Base-by-base conservation (phyloP, 1,140 invertebrate species). In the Anthonomus grandis region DNA sequence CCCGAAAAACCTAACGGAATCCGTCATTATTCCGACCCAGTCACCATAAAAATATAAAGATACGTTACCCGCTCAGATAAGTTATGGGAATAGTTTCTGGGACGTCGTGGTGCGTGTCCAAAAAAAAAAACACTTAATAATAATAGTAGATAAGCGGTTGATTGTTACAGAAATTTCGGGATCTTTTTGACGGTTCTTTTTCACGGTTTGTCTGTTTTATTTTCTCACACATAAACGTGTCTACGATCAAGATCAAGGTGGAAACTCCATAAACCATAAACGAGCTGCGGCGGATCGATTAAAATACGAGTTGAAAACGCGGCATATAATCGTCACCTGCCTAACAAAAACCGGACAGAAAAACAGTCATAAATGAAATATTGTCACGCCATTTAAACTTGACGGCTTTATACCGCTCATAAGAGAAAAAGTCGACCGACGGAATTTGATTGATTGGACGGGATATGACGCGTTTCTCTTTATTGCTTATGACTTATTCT, bases 401-500 rank as follows among this genome's bases (percentile, higher is more conserved):
- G 27, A 54, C 34, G 39, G 41, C 41, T 44, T 15, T 27, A 51
- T 39, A 21, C n/a, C n/a, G n/a, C n/a, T n/a, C n/a, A 25, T n/a
- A 38, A 38, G 17, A 36, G 42, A 46, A 54, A 45, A 45, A 45
- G 25, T 37, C 24, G 25, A 19, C 24, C 24, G 21, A n/a, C 4
- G 25, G 52, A 31, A 54, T 54, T 54, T 54, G 52, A 54, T 54
- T 54, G 52, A 53, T 53, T 44, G 42, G 17, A 23, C 24, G 42
- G 27, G 18, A 42, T 46, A 46, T 46, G 41, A 54, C 13, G 41
- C 41, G 37, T 45, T 45, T 46, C 31, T 54, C 52, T 54, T 45
- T 45, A 46, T 53, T 54, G 42, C 46, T 45, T 54, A 46, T 54
- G 52, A 54, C 42, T 54, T 54, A 42, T 54, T 54, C 52, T 46